Evolutionary conservation across 2,797 vertebrate species (phyloP).

Genomic region (Lagorchestes hirsutus): DNA sequence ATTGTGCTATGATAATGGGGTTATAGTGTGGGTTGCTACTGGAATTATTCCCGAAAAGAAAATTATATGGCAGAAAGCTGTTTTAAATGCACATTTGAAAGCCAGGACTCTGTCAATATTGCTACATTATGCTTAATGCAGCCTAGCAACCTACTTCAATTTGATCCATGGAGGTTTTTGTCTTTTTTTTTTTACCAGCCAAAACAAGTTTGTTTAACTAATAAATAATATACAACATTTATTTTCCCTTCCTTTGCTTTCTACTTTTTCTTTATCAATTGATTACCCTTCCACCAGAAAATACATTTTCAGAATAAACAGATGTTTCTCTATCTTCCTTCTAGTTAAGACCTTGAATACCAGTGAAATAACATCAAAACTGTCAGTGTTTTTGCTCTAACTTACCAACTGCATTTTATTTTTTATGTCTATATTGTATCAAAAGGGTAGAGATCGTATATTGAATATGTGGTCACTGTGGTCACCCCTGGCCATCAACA

Average conservation of each 20-base stretch:
- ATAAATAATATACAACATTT: conserved; percentile 46
- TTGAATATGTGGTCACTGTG: no score
- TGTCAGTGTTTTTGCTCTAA: conserved; percentile 3
- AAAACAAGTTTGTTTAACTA: conserved; percentile 11
- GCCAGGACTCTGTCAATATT: conserved; percentile 21
- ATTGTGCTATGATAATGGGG: conserved; percentile 35
- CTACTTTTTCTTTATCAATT: conserved; percentile 55
- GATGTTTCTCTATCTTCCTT: conserved; percentile 58
- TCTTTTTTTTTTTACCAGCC: conserved; percentile 7
- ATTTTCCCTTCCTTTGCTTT: conserved; percentile 70
- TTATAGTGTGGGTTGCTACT: conserved; percentile 20
- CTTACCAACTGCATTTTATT: conserved; percentile 26
- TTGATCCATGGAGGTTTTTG: conserved; percentile 48
- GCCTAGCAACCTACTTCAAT: conserved; percentile 43
- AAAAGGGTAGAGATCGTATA: not conserved
- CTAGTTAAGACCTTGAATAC: not conserved
- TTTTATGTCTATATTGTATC: not conserved
- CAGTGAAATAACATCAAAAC: not conserved
- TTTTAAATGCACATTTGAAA: conserved; percentile 49
- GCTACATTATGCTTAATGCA: conserved; percentile 48
- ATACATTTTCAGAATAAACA: conserved; percentile 69
- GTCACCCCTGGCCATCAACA: not conserved
- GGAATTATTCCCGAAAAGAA: conserved; percentile 52
- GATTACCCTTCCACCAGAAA: conserved; percentile 60
- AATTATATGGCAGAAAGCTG: conserved; percentile 30